Conservation (phyloP, 2,888 invertebrate species). For the Ceriagrion tenellum region DNA sequence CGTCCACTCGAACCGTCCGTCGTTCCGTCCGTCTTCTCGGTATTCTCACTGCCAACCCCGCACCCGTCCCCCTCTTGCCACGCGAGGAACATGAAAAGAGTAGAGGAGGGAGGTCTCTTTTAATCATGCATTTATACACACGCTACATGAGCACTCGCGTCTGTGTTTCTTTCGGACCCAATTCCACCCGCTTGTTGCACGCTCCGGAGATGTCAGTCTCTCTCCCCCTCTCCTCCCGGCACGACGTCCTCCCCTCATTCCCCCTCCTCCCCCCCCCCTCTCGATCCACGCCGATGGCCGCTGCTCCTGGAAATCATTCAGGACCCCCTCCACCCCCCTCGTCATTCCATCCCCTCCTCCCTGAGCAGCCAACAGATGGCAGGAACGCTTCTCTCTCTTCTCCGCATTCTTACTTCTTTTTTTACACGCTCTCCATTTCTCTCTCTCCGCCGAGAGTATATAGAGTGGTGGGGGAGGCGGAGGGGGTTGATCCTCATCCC, state of each 20-base stretch:
- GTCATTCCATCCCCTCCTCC: too few relatives aligned
- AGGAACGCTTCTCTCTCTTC: too few relatives aligned
- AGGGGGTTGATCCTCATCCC: neutral
- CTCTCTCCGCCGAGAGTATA: neutral
- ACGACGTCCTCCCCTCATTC: neutral
- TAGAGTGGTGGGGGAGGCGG: neutral
- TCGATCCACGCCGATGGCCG: neutral
- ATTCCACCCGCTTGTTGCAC: neutral
- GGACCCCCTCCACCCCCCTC: too few relatives aligned
- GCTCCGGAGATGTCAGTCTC: neutral
- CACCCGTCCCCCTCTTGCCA: neutral
- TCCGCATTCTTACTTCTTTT: neutral
- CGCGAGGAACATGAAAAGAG: too few relatives aligned
- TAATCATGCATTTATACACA: too few relatives aligned
- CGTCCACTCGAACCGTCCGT: too few relatives aligned
- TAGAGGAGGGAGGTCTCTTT: too few relatives aligned
- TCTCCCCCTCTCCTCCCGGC: neutral
- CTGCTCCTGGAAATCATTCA: too few relatives aligned
- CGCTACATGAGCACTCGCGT: too few relatives aligned
- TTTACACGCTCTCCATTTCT: neutral
- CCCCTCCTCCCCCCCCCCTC: neutral
- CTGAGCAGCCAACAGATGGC: too few relatives aligned
- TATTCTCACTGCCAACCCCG: neutral
- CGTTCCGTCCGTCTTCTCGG: too few relatives aligned
- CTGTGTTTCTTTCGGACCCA: neutral